phyloP scores from a whole-genome alignment of 2,797 vertebrate genomes.

The Oreonectes daqikongensis region DNA sequence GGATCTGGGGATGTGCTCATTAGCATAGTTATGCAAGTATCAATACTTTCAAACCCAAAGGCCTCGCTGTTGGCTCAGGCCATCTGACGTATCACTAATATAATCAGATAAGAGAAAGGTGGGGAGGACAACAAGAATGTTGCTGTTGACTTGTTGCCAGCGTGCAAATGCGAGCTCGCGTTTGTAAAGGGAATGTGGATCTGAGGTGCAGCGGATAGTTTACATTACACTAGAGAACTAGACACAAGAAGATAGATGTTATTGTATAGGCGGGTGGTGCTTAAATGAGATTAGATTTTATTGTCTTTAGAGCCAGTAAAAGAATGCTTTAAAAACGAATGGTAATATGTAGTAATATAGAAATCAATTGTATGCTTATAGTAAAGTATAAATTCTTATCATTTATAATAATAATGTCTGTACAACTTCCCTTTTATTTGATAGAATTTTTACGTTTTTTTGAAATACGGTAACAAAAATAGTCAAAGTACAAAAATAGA shows the following conservation, averaged over 20 bases:
- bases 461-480: too few relatives aligned
- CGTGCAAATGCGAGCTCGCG: neutral
- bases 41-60: constrained; percentile 63
- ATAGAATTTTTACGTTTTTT: too few relatives aligned
- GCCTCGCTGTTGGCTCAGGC: constrained; percentile 44
- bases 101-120: constrained; percentile 72
- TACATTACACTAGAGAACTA: neutral
- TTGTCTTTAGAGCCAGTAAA: neutral
- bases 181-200: neutral
- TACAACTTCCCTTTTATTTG: too few relatives aligned
- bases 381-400: too few relatives aligned
- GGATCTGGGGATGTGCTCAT: constrained; percentile 64
- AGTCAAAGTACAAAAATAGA: too few relatives aligned
- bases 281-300: neutral
- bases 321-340: neutral
- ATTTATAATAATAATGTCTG: too few relatives aligned
- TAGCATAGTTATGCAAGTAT: constrained; percentile 75
- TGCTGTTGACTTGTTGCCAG: constrained; percentile 11
- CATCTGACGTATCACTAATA: constrained; percentile 66
- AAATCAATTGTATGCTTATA: neutral
- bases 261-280: constrained; percentile 3
- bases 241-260: neutral
- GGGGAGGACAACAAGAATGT: constrained; percentile 51
- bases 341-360: neutral
- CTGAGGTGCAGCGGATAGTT: neutral